phyloP scores from a whole-genome alignment of 2,113 vertebrate genomes.

The Picathartes gymnocephalus region DNA sequence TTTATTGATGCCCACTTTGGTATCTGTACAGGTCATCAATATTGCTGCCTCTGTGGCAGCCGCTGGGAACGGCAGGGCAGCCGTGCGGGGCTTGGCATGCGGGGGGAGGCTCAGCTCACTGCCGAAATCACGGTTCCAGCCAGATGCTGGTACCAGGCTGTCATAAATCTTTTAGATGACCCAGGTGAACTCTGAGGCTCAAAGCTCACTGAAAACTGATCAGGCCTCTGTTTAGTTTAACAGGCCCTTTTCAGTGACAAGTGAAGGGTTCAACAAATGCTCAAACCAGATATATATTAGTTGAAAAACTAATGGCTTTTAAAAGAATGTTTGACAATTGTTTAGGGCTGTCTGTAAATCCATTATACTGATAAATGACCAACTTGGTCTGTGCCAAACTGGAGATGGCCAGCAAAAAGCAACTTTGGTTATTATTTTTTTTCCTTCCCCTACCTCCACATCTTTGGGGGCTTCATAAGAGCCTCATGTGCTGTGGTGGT shows the following conservation, averaged over 20 bases:
- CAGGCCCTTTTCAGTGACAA: conserved; percentile 75
- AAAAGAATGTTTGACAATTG: conserved; percentile 89
- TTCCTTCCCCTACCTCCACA: not conserved
- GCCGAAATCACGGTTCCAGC: conserved; percentile 69
- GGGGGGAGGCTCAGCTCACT: conserved; percentile 58
- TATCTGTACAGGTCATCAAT: conserved; percentile 82
- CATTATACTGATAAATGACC: conserved; percentile 85
- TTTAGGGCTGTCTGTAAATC: conserved; percentile 82
- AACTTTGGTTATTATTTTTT: not conserved
- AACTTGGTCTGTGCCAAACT: conserved; percentile 39
- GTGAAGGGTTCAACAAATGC: conserved; percentile 79
- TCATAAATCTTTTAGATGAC: conserved; percentile 84
- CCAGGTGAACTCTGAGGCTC: conserved; percentile 80
- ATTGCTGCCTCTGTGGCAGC: conserved; percentile 76
- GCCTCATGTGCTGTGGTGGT: not conserved
- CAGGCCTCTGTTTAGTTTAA: conserved; percentile 80
- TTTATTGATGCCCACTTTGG: conserved; percentile 83
- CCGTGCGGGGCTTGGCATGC: conserved; percentile 57
- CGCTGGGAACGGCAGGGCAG: conserved; percentile 66
- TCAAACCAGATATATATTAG: conserved; percentile 80
- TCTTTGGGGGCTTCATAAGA: not conserved
- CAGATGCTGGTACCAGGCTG: conserved; percentile 66
- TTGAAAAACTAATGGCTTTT: conserved; percentile 84
- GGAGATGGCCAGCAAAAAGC: not conserved
- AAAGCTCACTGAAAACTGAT: conserved; percentile 79